Evolutionary conservation across 2,113 vertebrate genomes (phyloP).

Genomic region (Macaca mulatta): DNA sequence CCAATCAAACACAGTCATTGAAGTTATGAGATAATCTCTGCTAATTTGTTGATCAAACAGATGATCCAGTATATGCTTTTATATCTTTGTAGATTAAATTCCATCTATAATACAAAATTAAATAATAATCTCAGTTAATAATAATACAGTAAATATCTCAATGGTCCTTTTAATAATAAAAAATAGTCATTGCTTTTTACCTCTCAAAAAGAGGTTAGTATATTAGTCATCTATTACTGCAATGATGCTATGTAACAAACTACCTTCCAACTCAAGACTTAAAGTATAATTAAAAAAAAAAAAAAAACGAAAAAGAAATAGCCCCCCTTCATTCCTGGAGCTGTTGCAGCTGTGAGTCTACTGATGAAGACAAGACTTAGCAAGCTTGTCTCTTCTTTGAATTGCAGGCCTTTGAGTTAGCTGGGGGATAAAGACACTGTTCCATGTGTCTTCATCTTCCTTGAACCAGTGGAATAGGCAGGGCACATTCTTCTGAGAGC

Average conservation of each 20-base stretch:
- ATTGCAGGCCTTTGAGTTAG: background rate
- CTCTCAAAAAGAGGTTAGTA: background rate
- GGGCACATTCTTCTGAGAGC: background rate
- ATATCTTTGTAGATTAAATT: background rate
- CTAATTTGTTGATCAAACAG: background rate
- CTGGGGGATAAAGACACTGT: no score
- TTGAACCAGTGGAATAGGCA: background rate
- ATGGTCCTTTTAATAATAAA: background rate
- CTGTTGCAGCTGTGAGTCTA: background rate
- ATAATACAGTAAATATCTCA: background rate
- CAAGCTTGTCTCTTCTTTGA: fast-evolving
- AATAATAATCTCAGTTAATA: background rate
- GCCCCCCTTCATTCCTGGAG: no score
- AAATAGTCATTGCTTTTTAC: background rate
- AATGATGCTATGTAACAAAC: background rate
- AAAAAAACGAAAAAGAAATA: background rate
- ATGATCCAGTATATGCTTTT: background rate
- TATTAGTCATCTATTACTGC: background rate
- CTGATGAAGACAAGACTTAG: background rate
- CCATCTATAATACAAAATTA: background rate
- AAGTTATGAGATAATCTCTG: background rate
- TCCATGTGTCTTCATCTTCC: background rate
- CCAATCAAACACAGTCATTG: background rate
- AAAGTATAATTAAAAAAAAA: background rate
- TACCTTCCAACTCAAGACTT: background rate